Evolutionary conservation across 2,113 vertebrate genomes (phyloP), one percentile per base, ranked within the genome.

Genomic region (Scytalopus superciliaris): DNA sequence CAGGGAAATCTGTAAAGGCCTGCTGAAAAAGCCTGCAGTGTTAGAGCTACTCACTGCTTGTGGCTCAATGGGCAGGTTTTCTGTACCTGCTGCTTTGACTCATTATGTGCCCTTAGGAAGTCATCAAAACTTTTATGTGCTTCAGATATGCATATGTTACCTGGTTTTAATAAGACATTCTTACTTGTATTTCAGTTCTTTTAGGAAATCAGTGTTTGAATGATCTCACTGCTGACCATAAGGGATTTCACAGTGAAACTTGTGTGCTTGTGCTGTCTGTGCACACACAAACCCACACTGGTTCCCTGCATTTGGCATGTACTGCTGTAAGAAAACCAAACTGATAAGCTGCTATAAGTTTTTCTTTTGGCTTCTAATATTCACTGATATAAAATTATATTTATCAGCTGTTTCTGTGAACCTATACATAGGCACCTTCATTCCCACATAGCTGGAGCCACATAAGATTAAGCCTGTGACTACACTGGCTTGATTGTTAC

Each of bases 231-330:
- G 27, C 17, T 5, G 5, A 69, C 22, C 10, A 45, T 59, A 24
- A 35, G 12, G 9, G 24, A 21, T 57, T 82, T 78, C 22, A 28
- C 68, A 24, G 10, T 14, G 30, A 55, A 62, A 39, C 4, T 8
- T 23, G 16, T 8, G 12, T 47, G 17, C 40, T 77, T 74, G 37
- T 19, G 10, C 22, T 30, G 0, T 13, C 25, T 60, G 8, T n/a
- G 44, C 9, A 24, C 57, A 40, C 11, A 10, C 19, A 62, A 5
- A 35, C 27, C 33, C 84, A 19, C 28, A 17, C 12, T 15, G 5
- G 7, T 63, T 68, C 42, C 37, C 50, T 27, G 14, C 8, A 9
- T 1, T 0, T 23, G 17, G 7, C 24, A 21, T 3, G 0, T 15
- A 3, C 33, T 70, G 24, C 50, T 64, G 1, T 35, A 31, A 63